Evolutionary conservation across 2,888 invertebrate species (phyloP), one percentile per base, ranked within the genome.

Genomic region (Odontomyia ornata): DNA sequence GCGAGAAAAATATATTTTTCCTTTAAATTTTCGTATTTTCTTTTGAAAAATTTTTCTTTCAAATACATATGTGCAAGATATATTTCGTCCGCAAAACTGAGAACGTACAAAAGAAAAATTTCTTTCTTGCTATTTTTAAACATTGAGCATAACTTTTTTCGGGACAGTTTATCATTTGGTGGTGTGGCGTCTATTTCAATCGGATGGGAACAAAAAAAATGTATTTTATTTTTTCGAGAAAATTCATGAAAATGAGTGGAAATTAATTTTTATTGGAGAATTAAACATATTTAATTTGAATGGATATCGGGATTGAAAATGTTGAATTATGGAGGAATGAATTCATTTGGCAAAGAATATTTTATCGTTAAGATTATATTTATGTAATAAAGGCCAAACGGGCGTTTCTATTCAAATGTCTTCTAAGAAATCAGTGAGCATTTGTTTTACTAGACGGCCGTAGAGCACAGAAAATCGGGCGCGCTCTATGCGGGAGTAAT

Each of bases 301-400:
- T 9, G 25, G 1, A 64, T 3, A 5, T 36, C 5, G 36, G 36
- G 5, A 9, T 3, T 36, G 36, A 36, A n/a, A n/a, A n/a, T n/a
- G n/a, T n/a, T n/a, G n/a, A n/a, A n/a, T n/a, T n/a, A n/a, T n/a
- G n/a, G n/a, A n/a, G n/a, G n/a, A n/a, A n/a, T n/a, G n/a, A n/a
- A n/a, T n/a, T n/a, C n/a, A n/a, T n/a, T n/a, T n/a, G n/a, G n/a
- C n/a, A n/a, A n/a, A n/a, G n/a, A n/a, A n/a, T n/a, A n/a, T n/a
- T n/a, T n/a, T n/a, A 36, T 36, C 9, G 3, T 52, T 18, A 7
- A 52, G 15, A 52, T 18, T 52, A 9, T 36, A 18, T 78, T 76
- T 76, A 78, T 73, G 76, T 78, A 76, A 77, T 72, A 76, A 73
- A 64, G 56, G 30, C 67, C 56, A 73, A 60, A 60, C 43, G 30